These are phyloP conservation scores for Drosophila athabasca DNA, from an alignment of 1,140 invertebrate species.

Conservation along the genomic window DNA sequence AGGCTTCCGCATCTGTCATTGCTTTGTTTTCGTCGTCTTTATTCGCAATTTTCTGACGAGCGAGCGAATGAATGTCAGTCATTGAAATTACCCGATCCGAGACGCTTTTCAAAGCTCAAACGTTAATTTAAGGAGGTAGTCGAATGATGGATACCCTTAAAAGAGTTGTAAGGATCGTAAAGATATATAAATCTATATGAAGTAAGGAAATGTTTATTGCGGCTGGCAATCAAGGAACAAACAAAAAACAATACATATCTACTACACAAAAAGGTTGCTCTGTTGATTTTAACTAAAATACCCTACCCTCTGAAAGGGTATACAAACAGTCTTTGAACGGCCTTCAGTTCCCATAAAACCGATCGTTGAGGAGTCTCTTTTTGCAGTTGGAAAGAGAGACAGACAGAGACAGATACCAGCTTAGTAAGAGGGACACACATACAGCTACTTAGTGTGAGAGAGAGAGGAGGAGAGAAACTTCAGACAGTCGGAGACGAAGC, in stretches of 20 bases:
- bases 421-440: background rate
- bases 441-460: background rate
- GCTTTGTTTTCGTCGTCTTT: conserved; percentile 28
- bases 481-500: too few species aligned
- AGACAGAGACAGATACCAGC: background rate
- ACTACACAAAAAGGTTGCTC: too few species aligned
- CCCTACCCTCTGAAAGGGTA: background rate
- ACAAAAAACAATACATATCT: too few species aligned
- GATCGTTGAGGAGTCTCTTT: conserved; percentile 11
- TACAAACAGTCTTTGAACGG: conserved; percentile 45
- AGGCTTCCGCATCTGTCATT: conserved; percentile 48
- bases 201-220: too few species aligned
- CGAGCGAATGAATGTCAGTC: conserved; percentile 17
- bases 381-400: conserved; percentile 1
- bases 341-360: conserved; percentile 46
- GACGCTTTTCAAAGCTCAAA: conserved; percentile 19
- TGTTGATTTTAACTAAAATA: too few species aligned
- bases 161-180: too few species aligned
- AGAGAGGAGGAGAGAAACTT: background rate
- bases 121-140: background rate
- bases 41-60: conserved; percentile 42
- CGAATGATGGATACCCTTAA: background rate
- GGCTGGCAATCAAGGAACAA: too few species aligned
- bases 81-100: conserved; percentile 27
- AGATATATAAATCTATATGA: too few species aligned